phyloP scores from a whole-genome alignment of 2,113 vertebrate species.

The Aphelocoma coerulescens region DNA sequence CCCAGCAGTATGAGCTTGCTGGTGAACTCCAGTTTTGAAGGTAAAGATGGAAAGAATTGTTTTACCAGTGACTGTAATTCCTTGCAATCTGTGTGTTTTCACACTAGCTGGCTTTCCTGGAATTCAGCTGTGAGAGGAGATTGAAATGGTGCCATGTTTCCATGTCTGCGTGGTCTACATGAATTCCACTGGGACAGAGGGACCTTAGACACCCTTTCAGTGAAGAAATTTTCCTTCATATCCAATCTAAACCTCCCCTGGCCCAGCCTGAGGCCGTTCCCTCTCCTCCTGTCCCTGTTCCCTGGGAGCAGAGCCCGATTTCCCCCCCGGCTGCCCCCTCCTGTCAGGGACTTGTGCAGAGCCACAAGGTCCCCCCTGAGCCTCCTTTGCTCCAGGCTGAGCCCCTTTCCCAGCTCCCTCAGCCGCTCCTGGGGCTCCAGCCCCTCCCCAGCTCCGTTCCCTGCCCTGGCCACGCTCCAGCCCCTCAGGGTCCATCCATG shows the following conservation, averaged over 20 bases:
- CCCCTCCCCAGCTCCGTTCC: rapidly evolving
- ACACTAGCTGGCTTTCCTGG: background rate
- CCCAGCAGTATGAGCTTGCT: background rate
- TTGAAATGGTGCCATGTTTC: background rate
- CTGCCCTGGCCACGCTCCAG: rapidly evolving
- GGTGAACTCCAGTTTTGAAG: background rate
- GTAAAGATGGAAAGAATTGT: background rate
- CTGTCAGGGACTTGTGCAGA: background rate
- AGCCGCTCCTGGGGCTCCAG: background rate
- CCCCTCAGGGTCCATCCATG: rapidly evolving
- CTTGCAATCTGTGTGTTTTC: background rate
- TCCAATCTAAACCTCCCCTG: background rate
- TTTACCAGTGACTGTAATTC: background rate
- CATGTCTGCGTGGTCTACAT: background rate
- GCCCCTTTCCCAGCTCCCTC: background rate
- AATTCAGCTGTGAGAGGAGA: background rate
- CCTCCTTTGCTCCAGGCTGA: background rate
- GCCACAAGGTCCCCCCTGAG: background rate
- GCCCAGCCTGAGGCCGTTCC: rapidly evolving
- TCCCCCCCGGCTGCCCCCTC: background rate
- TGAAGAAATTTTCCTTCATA: background rate
- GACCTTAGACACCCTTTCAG: background rate
- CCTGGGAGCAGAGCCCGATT: background rate
- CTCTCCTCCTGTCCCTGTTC: background rate
- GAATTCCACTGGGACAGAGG: background rate